Evolutionary conservation across 2,797 vertebrate genomes (phyloP).

Genomic region (Myotis myotis): DNA sequence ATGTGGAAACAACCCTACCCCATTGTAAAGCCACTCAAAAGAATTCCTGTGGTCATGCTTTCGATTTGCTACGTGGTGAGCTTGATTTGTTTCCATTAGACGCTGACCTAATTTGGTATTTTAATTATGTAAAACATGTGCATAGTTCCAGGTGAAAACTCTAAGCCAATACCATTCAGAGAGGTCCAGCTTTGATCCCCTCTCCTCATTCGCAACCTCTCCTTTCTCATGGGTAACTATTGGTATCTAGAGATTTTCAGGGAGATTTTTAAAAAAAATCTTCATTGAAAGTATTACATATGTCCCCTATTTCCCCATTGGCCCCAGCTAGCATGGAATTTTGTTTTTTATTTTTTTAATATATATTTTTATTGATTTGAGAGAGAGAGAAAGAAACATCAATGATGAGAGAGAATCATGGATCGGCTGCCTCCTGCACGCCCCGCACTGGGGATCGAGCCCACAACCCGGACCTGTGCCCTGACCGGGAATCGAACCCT

Average conservation of each 20-base stretch:
- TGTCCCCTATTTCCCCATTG: too few species aligned
- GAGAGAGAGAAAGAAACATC: too few species aligned
- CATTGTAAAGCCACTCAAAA: constrained; percentile 52
- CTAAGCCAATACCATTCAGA: constrained; percentile 9
- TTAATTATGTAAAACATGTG: constrained; percentile 30
- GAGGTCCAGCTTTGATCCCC: constrained; percentile 22
- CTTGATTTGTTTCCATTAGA: constrained; percentile 58
- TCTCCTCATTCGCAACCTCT: neutral
- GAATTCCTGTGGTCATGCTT: constrained; percentile 39
- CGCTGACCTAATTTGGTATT: constrained; percentile 56
- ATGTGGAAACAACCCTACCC: neutral
- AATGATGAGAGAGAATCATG: too few species aligned
- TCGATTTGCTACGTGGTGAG: constrained; percentile 17
- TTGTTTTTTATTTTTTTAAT: neutral
- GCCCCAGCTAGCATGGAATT: too few species aligned
- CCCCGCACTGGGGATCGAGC: too few species aligned
- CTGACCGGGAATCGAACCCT: too few species aligned
- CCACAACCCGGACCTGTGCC: too few species aligned
- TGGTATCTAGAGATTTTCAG: neutral
- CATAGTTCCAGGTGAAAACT: constrained; percentile 22
- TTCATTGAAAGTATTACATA: too few species aligned
- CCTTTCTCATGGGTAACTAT: neutral
- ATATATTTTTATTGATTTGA: too few species aligned
- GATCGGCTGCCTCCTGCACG: too few species aligned
- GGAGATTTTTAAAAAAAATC: neutral